Conservation (phyloP, 2,888 invertebrate genomes). For the Biston stratarius region DNA sequence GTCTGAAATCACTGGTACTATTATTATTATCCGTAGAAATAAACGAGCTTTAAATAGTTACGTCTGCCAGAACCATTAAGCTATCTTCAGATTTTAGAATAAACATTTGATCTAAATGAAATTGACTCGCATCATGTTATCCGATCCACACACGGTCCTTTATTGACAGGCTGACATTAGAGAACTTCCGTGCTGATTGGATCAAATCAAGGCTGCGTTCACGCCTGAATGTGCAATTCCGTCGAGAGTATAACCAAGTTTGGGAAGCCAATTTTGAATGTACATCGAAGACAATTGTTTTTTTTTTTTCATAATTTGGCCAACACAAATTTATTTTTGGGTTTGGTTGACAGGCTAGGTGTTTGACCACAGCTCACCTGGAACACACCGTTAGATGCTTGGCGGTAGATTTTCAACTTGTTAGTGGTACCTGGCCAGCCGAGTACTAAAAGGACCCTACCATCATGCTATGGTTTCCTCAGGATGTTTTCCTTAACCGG, state of each 20-base stretch:
- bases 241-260: no score
- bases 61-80: not conserved
- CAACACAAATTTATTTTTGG: no score
- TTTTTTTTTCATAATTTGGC: no score
- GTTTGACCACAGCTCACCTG: no score
- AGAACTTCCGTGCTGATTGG: constrained; percentile 36
- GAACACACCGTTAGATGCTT: no score
- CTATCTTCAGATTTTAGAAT: constrained; percentile 1
- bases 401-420: no score
- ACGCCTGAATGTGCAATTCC: constrained; percentile 28
- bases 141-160: constrained; percentile 30
- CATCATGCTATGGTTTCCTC: no score
- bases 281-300: not conserved
- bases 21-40: not conserved
- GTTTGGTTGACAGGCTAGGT: no score
- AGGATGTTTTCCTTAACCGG: no score
- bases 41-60: not conserved
- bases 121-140: constrained; percentile 35
- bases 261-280: not conserved
- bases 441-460: no score
- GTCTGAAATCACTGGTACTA: not conserved
- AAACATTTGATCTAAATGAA: constrained; percentile 20
- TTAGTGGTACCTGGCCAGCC: no score
- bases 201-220: constrained; percentile 23
- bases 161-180: constrained; percentile 41